Base-by-base conservation (phyloP, 2,888 invertebrate genomes). In the Heliconius charithonia region DNA sequence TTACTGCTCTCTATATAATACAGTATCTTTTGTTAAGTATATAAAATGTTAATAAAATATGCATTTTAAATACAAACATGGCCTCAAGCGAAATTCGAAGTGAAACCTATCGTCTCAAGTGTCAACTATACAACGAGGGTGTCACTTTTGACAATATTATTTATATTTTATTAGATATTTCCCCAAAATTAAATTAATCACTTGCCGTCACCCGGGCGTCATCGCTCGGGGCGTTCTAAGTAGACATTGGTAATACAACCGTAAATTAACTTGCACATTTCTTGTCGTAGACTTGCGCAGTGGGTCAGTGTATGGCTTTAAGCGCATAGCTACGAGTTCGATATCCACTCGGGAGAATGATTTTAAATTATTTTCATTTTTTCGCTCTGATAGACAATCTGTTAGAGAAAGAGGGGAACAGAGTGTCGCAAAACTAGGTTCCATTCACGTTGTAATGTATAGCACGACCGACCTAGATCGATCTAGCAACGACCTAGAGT, bases 191-290 rank as follows among this genome's bases (percentile, higher is more conserved):
- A 32, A 89, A 89, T 92, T 91, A 92, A 92, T 92, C 90, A 92
- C 88, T 82, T 78, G 80, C 82, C 90, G 89, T 87, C 90, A 89
- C 90, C 88, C 90, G 89, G 91, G 90, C 91, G 91, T 92, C 91
- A 92, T 91, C 87, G 87, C 63, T 51, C 32, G 87, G 88, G 29
- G 69, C 73, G 78, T 86, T 83, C 83, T 82, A 82, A 85, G 85
- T 85, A 84, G 83, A n/a, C 75, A 67, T 41, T 37, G 37, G 69
- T 70, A 41, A 69, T 51, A 63, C 45, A 59, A 45, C 3, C 37
- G 29, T n/a, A 10, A 41, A 76, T 76, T 76, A 41, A 69, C 13
- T 41, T 62, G 10, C 0, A 3, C 7, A 56, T 56, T 22, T 56
- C 9, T 22, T 56, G 56, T 3, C 22, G 56, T 3, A 56, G 9